A percentile compares a stretch with the other conserved stretches of the same genome.
phyloP scores from a whole-genome alignment of 2,888 invertebrate genomes.

The Meganola albula region DNA sequence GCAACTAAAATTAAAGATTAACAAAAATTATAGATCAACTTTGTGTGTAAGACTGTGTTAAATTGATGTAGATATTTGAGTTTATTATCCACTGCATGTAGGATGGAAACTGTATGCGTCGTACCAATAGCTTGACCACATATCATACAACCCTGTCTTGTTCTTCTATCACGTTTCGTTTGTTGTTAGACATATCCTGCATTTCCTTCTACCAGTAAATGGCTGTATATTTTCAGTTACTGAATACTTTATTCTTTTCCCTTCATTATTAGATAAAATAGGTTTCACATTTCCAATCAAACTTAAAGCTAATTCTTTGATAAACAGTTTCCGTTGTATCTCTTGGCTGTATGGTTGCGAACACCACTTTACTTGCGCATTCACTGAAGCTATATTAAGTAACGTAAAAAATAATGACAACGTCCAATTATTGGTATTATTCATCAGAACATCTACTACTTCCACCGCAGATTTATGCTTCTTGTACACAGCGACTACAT shows the following conservation, averaged over 20 bases:
- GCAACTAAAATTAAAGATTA: conserved; percentile 2
- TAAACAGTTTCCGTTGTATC: conserved; percentile 49
- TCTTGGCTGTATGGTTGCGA: conserved; percentile 35
- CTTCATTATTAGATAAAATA: conserved; percentile 22
- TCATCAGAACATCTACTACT: conserved; percentile 61
- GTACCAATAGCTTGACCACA: conserved; percentile 58
- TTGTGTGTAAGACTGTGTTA: no score
- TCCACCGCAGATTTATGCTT: conserved; percentile 57
- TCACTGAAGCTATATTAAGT: conserved; percentile 62
- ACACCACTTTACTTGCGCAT: conserved; percentile 66
- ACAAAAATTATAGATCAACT: conserved; percentile 5
- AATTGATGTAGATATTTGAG: no score
- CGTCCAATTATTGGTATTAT: conserved; percentile 65
- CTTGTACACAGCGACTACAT: conserved; percentile 55
- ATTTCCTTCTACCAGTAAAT: conserved; percentile 42
- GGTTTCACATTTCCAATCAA: conserved; percentile 40
- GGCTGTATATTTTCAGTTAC: conserved; percentile 11
- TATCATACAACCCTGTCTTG: conserved; percentile 51
- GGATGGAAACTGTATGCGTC: no score
- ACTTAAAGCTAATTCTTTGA: conserved; percentile 52
- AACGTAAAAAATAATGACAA: conserved; percentile 60
- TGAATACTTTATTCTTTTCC: conserved; percentile 23
- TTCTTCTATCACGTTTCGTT: conserved; percentile 55
- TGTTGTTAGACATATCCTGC: conserved; percentile 45
- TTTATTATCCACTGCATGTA: no score